These are phyloP conservation scores for Sardinella longiceps DNA, from an alignment of 2,797 vertebrate genomes.

Conservation along the genomic window DNA sequence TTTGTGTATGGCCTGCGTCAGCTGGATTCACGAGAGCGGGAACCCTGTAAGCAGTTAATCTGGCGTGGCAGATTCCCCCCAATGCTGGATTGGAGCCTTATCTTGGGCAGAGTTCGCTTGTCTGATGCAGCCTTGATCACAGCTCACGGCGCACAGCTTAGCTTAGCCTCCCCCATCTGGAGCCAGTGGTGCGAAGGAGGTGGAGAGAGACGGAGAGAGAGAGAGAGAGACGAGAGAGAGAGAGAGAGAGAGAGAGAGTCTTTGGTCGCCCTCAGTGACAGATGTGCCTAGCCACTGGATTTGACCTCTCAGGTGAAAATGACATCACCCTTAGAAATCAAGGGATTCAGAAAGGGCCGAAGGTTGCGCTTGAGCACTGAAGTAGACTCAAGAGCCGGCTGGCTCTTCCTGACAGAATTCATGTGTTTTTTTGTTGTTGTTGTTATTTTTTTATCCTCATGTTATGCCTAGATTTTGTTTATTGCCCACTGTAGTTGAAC, in stretches of 20 bases:
- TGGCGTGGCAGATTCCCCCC: conserved; percentile 5
- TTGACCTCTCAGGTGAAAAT: background rate
- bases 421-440: no score
- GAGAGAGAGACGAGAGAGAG: no score
- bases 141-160: background rate
- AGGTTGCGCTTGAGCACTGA: background rate
- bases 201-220: background rate
- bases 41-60: conserved; percentile 20
- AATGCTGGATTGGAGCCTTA: conserved; percentile 6
- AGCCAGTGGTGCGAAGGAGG: background rate
- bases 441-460: no score
- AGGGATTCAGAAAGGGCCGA: background rate
- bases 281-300: background rate
- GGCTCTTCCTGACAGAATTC: background rate
- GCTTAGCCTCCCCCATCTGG: conserved; percentile 3
- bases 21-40: background rate
- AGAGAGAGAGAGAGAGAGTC: background rate
- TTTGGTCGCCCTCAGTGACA: background rate
- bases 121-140: background rate
- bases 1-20: background rate
- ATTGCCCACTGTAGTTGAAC: background rate
- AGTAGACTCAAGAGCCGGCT: background rate
- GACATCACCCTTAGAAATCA: background rate
- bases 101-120: background rate
- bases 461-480: no score